phyloP scores from a whole-genome alignment of 2,888 invertebrate genomes.

The Labia minor region DNA sequence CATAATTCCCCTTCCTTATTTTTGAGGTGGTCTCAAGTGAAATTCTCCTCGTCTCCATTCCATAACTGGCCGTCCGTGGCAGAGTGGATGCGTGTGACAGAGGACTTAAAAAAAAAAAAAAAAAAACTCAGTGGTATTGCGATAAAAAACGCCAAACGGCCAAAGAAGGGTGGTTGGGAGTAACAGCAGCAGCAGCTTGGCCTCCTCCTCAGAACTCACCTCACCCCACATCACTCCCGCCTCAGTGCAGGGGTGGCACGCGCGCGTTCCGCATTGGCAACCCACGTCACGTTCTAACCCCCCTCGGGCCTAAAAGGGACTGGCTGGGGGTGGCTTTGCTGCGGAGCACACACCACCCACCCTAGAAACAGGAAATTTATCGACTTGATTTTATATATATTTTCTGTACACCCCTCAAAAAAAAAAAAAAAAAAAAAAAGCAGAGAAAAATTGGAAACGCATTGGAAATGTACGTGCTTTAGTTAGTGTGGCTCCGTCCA shows the following conservation, averaged over 20 bases:
- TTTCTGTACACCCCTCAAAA: conserved; percentile 13
- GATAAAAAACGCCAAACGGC: too few species aligned
- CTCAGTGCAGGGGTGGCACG: neutral
- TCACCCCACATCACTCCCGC: too few species aligned
- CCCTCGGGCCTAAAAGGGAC: neutral
- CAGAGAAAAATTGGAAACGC: conserved; percentile 13
- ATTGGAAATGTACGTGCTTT: conserved; percentile 13
- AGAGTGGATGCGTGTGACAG: too few species aligned
- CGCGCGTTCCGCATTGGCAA: conserved; percentile 3
- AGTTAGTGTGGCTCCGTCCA: neutral
- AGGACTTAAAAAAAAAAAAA: too few species aligned
- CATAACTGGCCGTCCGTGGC: too few species aligned
- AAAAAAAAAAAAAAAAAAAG: neutral
- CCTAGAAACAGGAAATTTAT: conserved; percentile 8
- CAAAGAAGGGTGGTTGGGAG: too few species aligned
- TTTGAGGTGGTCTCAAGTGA: too few species aligned
- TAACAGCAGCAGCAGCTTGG: too few species aligned
- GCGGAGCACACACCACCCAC: neutral
- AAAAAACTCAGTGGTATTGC: too few species aligned
- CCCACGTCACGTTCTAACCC: neutral
- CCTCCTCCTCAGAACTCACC: too few species aligned
- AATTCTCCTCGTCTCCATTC: too few species aligned
- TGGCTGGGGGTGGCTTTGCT: neutral
- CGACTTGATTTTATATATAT: conserved; percentile 13
- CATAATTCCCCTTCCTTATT: too few species aligned